Percentiles rank a stretch among this genome's conserved stretches.
Evolutionary conservation across 1,140 invertebrate species (phyloP).

Genomic region (Apis cerana): DNA sequence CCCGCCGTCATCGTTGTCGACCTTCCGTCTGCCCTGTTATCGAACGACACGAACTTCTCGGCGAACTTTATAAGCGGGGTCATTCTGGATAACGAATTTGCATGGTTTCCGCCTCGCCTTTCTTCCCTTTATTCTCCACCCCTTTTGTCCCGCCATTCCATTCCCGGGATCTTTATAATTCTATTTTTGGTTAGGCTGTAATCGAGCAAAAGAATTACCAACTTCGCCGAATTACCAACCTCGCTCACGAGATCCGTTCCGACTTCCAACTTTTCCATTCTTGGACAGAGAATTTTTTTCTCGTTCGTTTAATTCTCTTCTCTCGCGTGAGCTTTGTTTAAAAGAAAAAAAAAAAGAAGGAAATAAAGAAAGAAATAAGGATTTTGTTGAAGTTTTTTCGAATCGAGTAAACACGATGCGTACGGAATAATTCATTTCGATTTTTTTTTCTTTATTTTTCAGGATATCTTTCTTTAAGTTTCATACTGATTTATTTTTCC

Average conservation of each 20-base stretch:
- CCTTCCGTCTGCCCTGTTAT: constrained; percentile 50
- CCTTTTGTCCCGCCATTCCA: constrained; percentile 27
- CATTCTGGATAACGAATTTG: constrained; percentile 59
- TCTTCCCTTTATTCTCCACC: constrained; percentile 28
- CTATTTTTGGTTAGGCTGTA: constrained; percentile 42
- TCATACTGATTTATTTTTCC: too few species aligned
- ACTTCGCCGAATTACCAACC: not conserved
- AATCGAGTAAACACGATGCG: too few species aligned
- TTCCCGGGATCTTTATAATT: constrained; percentile 43
- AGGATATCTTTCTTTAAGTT: too few species aligned
- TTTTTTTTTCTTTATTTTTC: too few species aligned
- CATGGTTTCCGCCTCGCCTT: constrained; percentile 21
- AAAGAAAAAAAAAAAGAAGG: too few species aligned
- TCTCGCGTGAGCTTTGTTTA: too few species aligned
- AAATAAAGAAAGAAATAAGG: too few species aligned
- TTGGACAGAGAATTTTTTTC: not conserved
- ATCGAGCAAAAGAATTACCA: constrained; percentile 25
- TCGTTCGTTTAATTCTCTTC: not conserved
- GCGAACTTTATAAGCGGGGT: constrained; percentile 54
- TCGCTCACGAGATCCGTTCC: constrained; percentile 18
- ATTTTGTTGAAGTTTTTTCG: too few species aligned
- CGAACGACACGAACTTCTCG: constrained; percentile 48
- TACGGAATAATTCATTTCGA: too few species aligned
- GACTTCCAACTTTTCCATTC: not conserved
- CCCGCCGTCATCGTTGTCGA: constrained; percentile 36